phyloP scores from a whole-genome alignment of 2,888 invertebrate species.

The Hirudinaria manillensis region DNA sequence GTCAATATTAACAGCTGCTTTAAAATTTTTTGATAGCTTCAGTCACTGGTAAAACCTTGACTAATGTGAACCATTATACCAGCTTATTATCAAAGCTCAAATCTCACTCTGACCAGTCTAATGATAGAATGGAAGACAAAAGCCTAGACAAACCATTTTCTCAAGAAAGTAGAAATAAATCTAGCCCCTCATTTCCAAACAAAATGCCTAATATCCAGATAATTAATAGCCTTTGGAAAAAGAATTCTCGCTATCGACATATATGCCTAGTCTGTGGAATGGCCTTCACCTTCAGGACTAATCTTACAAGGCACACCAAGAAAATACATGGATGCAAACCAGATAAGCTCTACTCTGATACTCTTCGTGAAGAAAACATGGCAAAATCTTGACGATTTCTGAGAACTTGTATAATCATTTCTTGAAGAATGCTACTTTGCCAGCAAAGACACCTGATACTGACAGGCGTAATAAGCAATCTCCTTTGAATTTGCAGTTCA shows the following conservation, averaged over 20 bases:
- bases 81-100: too few species aligned
- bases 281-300: slow-evolving; percentile 39
- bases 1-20: too few species aligned
- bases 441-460: too few species aligned
- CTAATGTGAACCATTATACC: too few species aligned
- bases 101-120: too few species aligned
- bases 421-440: not conserved
- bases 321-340: slow-evolving; percentile 34
- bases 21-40: too few species aligned
- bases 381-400: not conserved
- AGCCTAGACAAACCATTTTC: not conserved
- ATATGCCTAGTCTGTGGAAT: slow-evolving; percentile 35
- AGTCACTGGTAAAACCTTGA: too few species aligned
- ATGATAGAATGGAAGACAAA: not conserved
- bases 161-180: not conserved
- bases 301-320: slow-evolving; percentile 38
- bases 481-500: too few species aligned
- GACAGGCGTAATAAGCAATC: too few species aligned
- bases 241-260: slow-evolving; percentile 33
- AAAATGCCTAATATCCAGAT: too few species aligned
- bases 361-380: not conserved
- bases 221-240: slow-evolving; percentile 1
- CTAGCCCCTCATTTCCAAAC: not conserved
- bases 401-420: not conserved
- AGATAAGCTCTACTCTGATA: not conserved